Percentiles rank a stretch among this genome's conserved stretches.
Conservation (phyloP, 2,113 vertebrate genomes). For the Lontra canadensis region DNA sequence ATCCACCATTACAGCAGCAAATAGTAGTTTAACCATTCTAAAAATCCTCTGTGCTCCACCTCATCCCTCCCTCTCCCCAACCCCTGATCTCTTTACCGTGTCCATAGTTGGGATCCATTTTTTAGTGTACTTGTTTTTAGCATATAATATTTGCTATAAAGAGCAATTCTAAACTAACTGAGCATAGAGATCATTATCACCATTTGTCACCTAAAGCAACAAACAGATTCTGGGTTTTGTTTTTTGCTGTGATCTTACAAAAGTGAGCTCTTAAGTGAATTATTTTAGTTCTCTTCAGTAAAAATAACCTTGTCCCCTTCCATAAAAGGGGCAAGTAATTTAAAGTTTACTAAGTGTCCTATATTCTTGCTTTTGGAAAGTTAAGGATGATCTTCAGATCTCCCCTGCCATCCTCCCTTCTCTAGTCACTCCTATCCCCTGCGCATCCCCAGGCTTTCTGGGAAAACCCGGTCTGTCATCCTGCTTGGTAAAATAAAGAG, state of each 20-base stretch:
- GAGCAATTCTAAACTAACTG: not conserved
- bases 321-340: not conserved
- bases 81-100: not conserved
- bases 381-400: not conserved
- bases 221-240: not conserved
- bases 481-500: not conserved
- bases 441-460: not conserved
- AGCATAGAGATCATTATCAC: not conserved
- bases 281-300: not conserved
- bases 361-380: not conserved
- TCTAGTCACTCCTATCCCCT: not conserved
- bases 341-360: not conserved
- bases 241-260: not conserved
- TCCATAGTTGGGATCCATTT: not conserved
- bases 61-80: rapidly evolving
- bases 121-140: not conserved
- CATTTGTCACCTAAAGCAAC: not conserved
- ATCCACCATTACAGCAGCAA: rapidly evolving
- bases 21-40: not conserved
- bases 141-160: not conserved
- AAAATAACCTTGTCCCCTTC: not conserved
- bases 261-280: not conserved
- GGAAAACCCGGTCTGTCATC: not conserved
- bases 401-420: not conserved
- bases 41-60: not conserved